Base-by-base conservation (phyloP, 1,140 invertebrate genomes). In the Bilobella aurantiaca region DNA sequence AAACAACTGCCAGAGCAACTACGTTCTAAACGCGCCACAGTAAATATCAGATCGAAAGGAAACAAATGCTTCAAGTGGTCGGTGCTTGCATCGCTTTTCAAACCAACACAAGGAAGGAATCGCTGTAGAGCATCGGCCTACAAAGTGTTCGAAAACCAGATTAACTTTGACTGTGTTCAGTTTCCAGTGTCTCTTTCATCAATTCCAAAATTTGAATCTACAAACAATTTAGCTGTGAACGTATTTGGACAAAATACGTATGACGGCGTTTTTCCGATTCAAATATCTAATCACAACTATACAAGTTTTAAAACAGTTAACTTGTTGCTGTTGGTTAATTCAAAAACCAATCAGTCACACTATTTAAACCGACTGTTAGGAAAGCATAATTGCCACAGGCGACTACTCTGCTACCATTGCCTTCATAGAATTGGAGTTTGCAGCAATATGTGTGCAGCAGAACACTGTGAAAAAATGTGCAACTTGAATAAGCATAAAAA, bases 1-100 rank as follows among this genome's bases (percentile, higher is more conserved):
- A 37, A 3, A 23, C 32, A 62, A 5, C 30, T 62, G 8, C 59
- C 59, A 30, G 3, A 8, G 46, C 5, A 37, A 3, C 3, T 62
- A 3, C 3, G 37, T 3, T 3, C n/a, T 25, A 62, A 62, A 31
- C 5, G 27, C 23, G 14, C 25, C 16, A 16, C 27, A 21, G 34
- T 42, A 25, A 62, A 62, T 42, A 12, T 62, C 21, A 37, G 28
- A 42, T 42, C 31, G 3, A 30, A 34, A 30, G 59, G 30, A 12
- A 46, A 62, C 12, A 12, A 34, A 18, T 62, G 59, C 25, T 62
- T 62, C 34, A 31, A 62, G 25, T 62, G 34, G 30, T 31, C 59
- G 3, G 59, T 62, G 5, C 25, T 62, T 2, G 8, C 30, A 34
- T 3, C 3, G 12, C 30, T 62, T n/a, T 34, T 42, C 27, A 34